Base-by-base conservation (phyloP, 2,888 invertebrate genomes). In the Andrena hattorfiana region DNA sequence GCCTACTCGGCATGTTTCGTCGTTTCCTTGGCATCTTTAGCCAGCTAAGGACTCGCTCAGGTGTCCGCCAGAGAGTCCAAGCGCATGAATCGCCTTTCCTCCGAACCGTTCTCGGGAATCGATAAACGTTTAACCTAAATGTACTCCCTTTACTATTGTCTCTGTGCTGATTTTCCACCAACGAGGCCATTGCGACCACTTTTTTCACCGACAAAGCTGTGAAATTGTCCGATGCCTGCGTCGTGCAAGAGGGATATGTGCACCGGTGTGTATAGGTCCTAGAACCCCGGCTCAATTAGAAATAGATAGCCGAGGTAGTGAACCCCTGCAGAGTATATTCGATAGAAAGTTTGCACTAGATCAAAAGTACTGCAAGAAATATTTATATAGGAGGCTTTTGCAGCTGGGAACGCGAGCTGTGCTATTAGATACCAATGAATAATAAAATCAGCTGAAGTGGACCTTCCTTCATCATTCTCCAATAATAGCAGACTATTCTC, bases 11-110 rank as follows among this genome's bases (percentile, higher is more conserved):
- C 77, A 49, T 69, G 64, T 66, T 77, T 66, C 72, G 51, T 62
- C 68, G 83, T 77, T 83, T 70, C 83, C 83, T 83, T 83, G 83
- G 83, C 83, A 83, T 83, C 83, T 72, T 82, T 83, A 77, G 71
- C 77, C 69, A 48, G 62, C 56, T 83, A 83, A 77, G 83, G 83
- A 76, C 54, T 77, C 26, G 72, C 16, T 83, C 67, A 73, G 77
- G 69, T 83, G 73, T 77, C 72, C 77, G 64, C 30, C 56, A 30
- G 42, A 60, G 69, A 76, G 35, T 56, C 32, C 62, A 23, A 49
- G 23, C 68, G 67, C 48, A 48, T 49, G 72, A 81, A 67, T 72
- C 62, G 56, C 32, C 67, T 23, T 70, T 68, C 32, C 69, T 30
- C 8, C 60, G 20, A 49, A 56, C 32, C 63, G 63, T 63, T 68